Evolutionary conservation across 1,140 invertebrate species (phyloP).

Genomic region (Rhynchophorus ferrugineus): DNA sequence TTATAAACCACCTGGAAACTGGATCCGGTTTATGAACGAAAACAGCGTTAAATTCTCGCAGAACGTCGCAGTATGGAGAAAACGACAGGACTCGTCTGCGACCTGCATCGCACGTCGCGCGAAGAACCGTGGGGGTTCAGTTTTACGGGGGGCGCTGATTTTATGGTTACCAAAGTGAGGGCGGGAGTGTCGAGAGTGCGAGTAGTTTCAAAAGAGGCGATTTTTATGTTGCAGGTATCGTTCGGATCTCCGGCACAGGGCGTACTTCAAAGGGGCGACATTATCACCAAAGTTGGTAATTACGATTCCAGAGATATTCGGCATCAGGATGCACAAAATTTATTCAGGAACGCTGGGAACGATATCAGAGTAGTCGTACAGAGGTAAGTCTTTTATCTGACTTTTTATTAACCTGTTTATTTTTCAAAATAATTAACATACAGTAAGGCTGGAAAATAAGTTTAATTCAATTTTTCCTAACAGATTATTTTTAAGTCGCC

Average conservation of each 20-base stretch:
- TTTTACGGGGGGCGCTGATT: neutral
- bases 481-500: too few species aligned
- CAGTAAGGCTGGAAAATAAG: too few species aligned
- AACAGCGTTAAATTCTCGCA: neutral
- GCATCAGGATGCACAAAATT: conserved; percentile 83
- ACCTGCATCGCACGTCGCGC: neutral
- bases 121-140: neutral
- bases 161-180: neutral
- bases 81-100: too few species aligned
- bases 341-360: conserved; percentile 74
- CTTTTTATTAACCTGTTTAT: too few species aligned
- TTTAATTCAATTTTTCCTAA: too few species aligned
- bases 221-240: conserved; percentile 54
- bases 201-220: too few species aligned
- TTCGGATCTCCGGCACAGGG: conserved; percentile 68
- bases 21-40: neutral
- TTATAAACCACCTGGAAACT: neutral
- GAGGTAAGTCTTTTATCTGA: conserved; percentile 44
- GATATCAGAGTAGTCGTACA: conserved; percentile 58
- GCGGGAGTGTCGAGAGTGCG: too few species aligned
- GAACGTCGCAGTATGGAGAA: neutral
- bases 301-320: conserved; percentile 77
- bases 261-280: conserved; percentile 77
- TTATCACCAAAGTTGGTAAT: conserved; percentile 81
- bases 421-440: too few species aligned